phyloP scores from a whole-genome alignment of 2,888 invertebrate species.

The Diaperis boleti region DNA sequence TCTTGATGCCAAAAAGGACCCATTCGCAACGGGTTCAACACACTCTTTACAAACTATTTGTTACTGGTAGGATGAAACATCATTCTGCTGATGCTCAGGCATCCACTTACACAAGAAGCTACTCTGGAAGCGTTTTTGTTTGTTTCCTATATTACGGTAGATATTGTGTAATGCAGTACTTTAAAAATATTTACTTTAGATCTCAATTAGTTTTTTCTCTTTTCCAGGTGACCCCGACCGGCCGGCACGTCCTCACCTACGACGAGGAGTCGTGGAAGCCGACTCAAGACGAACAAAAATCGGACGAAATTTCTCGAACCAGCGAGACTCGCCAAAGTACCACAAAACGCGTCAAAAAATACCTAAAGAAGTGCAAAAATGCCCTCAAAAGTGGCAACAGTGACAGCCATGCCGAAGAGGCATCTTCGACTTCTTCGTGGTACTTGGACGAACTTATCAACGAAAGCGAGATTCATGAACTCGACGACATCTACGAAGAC shows the following conservation, averaged over 20 bases:
- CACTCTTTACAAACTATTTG: no score
- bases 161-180: no score
- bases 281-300: conserved; percentile 54
- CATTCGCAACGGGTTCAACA: no score
- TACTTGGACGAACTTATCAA: conserved; percentile 56
- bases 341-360: conserved; percentile 69
- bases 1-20: no score
- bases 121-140: no score
- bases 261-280: conserved; percentile 65
- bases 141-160: no score
- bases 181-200: background rate
- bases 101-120: no score
- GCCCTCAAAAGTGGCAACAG: conserved; percentile 58
- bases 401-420: conserved; percentile 44
- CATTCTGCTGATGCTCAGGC: no score
- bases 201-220: conserved; percentile 40
- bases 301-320: conserved; percentile 58
- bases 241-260: conserved; percentile 60
- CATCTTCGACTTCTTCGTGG: conserved; percentile 54
- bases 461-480: conserved; percentile 58
- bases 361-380: conserved; percentile 69
- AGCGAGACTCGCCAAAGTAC: conserved; percentile 68
- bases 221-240: conserved; percentile 65
- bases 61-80: no score
- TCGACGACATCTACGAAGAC: conserved; percentile 58